Evolutionary conservation across 2,113 vertebrate species (phyloP), one percentile per base, ranked within the genome.

Genomic region (Pipra filicauda): DNA sequence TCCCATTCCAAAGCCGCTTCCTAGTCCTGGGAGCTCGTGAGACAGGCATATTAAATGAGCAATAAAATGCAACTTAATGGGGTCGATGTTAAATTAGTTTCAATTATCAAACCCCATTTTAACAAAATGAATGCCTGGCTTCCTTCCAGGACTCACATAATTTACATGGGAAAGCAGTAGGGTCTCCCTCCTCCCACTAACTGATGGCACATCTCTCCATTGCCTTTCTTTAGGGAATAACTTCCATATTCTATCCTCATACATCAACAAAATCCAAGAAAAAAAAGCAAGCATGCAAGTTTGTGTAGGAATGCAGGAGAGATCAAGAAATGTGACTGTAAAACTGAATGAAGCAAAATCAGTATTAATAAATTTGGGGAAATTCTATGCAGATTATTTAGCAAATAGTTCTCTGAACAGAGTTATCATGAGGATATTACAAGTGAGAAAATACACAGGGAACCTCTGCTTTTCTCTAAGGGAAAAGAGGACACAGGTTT

Each of bases 61-160:
- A 95, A 91, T 97, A 94, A 97, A 97, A 94, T 71, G 91, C 81
- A 90, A 95, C 94, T 92, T 96, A 80, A 96, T 86, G 89, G 71
- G 77, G 88, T 64, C 76, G 79, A 75, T 61, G 75, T 93, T 95
- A 66, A 73, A 88, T 91, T 94, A 91, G 80, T 96, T 95, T 97
- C 85, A 96, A 89, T 95, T 94, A 96, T 97, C 96, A 82, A 88
- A 70, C 86, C 86, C 96, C 91, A 81, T 95, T 97, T 88, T 81
- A 96, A 88, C 64, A 73, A 74, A 94, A 94, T 91, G 93, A 97
- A 78, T 79, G 91, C 62, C 64, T 96, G 90, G 82, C 85, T 95
- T 54, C 27, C 20, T 33, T 93, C 94, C 85, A 95, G 61, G 61
- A 43, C 64, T 66, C 72, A 39, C 33, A 65, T 88, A 46, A 91